Conservation (phyloP, 2,113 vertebrate species). For the Halcyon malimbica region DNA sequence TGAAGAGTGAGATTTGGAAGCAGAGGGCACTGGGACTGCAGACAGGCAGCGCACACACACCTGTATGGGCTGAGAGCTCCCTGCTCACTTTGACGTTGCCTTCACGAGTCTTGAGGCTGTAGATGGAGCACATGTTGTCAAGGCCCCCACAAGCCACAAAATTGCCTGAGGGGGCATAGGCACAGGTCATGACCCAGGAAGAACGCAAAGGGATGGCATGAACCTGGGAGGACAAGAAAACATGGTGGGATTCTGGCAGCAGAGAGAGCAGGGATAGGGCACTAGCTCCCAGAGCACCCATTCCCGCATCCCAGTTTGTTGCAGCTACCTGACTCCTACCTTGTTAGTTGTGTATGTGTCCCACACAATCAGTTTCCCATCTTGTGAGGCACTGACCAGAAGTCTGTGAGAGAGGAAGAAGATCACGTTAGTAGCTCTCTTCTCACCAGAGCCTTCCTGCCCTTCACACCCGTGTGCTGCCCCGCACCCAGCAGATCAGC, state of each 20-base stretch:
- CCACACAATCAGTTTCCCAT: constrained; percentile 98
- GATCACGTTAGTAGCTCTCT: neutral
- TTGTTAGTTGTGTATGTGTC: constrained; percentile 96
- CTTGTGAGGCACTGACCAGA: constrained; percentile 96
- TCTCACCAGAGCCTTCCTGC: neutral
- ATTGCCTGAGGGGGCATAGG: constrained; percentile 96
- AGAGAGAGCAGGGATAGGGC: neutral
- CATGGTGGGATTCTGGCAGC: accelerated
- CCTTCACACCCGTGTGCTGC: neutral
- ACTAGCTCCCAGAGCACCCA: neutral
- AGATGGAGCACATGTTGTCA: constrained; percentile 99
- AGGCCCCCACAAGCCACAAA: constrained; percentile 95
- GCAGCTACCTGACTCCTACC: constrained; percentile 67
- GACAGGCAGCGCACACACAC: constrained; percentile 61
- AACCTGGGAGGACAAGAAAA: constrained; percentile 77
- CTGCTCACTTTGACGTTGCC: constrained; percentile 95
- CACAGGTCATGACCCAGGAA: constrained; percentile 99
- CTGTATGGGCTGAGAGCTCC: constrained; percentile 92
- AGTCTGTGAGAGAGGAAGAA: constrained; percentile 76
- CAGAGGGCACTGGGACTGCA: neutral
- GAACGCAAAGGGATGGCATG: constrained; percentile 96
- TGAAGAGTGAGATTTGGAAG: neutral
- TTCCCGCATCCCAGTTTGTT: accelerated
- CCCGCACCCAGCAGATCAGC: neutral
- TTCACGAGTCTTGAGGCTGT: constrained; percentile 94